phyloP scores from a whole-genome alignment of 1,140 invertebrate genomes.

The Caenorhabditis latens region DNA sequence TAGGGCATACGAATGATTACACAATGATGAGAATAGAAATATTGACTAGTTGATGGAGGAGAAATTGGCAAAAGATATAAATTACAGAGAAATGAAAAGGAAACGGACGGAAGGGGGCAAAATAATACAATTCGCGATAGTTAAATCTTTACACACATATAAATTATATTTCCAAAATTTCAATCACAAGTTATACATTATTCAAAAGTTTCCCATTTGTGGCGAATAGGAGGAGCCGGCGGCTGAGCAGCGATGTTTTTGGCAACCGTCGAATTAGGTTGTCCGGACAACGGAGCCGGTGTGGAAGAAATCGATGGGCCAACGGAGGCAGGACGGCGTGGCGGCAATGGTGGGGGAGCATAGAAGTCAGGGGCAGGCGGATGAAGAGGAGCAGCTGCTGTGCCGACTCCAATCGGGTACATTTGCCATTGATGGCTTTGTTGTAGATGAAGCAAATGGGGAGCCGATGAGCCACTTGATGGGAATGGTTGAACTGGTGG shows the following conservation, averaged over 20 bases:
- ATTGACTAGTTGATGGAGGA: constrained; percentile 1
- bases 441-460: not conserved
- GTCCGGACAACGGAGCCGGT: not conserved
- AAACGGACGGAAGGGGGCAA: not conserved
- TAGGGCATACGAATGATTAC: not conserved
- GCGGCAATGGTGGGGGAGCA: not conserved
- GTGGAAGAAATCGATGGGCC: not conserved
- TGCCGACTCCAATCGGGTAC: not conserved
- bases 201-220: constrained; percentile 36
- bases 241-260: too few species aligned
- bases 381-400: not conserved
- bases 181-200: constrained; percentile 1
- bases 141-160: not conserved
- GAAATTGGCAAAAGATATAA: not conserved
- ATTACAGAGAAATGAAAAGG: not conserved
- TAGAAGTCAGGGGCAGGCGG: not conserved
- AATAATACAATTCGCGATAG: too few species aligned
- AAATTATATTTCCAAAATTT: not conserved
- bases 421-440: constrained; percentile 32
- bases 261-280: not conserved
- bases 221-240: not conserved
- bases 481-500: not conserved
- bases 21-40: constrained; percentile 40
- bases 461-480: constrained; percentile 20
- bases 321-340: constrained; percentile 19